These are phyloP conservation scores for Lutjanus argentimaculatus DNA, from an alignment of 2,797 vertebrate genomes.

Conservation along the genomic window DNA sequence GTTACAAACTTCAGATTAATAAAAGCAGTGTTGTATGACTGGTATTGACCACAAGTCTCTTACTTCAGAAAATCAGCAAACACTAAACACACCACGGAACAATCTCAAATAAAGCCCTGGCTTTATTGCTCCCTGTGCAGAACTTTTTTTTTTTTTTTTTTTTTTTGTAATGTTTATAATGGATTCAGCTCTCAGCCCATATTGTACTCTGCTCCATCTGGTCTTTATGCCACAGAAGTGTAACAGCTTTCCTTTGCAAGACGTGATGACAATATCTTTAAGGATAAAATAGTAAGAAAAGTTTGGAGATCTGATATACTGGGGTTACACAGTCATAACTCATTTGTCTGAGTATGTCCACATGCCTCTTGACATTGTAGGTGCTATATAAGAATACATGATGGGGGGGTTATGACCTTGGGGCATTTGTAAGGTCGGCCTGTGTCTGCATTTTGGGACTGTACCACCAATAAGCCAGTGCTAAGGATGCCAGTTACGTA, in stretches of 20 bases:
- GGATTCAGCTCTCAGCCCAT: background rate
- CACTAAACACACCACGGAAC: background rate
- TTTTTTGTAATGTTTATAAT: background rate
- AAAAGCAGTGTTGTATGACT: background rate
- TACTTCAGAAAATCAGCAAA: background rate
- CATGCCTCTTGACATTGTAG: too few species aligned
- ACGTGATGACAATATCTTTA: background rate
- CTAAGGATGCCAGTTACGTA: too few species aligned
- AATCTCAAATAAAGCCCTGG: conserved; percentile 7
- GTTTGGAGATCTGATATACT: background rate
- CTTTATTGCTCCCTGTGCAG: background rate
- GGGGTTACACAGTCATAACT: background rate
- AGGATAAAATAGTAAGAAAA: background rate
- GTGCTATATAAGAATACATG: too few species aligned
- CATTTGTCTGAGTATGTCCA: background rate
- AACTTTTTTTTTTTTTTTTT: too few species aligned
- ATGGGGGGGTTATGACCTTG: too few species aligned
- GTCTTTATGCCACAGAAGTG: background rate
- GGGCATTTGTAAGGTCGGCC: background rate
- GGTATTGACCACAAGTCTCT: background rate
- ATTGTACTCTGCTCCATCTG: background rate
- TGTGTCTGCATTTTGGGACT: background rate
- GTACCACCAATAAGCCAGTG: background rate
- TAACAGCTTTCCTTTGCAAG: background rate
- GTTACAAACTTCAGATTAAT: background rate